Conservation (phyloP, 1,140 invertebrate genomes). For the Saxidomus purpurata region DNA sequence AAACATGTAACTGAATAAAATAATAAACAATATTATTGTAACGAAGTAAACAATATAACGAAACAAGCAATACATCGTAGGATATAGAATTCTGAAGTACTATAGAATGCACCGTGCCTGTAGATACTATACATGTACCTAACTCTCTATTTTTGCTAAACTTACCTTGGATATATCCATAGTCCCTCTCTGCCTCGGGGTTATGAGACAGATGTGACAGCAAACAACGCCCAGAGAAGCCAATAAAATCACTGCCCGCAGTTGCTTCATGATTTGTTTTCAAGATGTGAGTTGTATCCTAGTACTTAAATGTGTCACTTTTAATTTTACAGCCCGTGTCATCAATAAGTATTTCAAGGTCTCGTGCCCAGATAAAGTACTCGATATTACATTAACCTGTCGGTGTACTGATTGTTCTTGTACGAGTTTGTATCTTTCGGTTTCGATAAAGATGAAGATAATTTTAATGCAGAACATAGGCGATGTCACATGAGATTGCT, state of each 20-base stretch:
- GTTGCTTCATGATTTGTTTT: neutral
- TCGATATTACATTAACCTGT: neutral
- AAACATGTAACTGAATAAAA: no score
- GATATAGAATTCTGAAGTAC: no score
- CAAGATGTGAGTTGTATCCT: neutral
- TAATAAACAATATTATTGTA: no score
- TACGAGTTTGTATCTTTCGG: neutral
- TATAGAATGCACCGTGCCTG: no score
- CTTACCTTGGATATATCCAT: constrained; percentile 59
- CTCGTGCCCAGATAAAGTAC: neutral
- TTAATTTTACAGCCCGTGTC: neutral
- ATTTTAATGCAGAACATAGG: neutral
- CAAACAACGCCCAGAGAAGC: neutral
- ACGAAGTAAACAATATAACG: no score
- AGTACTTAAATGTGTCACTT: no score
- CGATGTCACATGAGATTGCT: neutral
- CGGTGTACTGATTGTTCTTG: neutral
- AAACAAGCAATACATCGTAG: no score
- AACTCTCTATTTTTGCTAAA: no score
- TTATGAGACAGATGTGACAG: constrained; percentile 50
- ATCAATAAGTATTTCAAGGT: neutral
- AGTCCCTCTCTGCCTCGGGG: constrained; percentile 51
- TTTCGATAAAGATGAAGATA: neutral
- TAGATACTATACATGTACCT: no score
- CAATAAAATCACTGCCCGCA: neutral